phyloP scores from a whole-genome alignment of 2,113 vertebrate species.

The Dipodomys stephensi region DNA sequence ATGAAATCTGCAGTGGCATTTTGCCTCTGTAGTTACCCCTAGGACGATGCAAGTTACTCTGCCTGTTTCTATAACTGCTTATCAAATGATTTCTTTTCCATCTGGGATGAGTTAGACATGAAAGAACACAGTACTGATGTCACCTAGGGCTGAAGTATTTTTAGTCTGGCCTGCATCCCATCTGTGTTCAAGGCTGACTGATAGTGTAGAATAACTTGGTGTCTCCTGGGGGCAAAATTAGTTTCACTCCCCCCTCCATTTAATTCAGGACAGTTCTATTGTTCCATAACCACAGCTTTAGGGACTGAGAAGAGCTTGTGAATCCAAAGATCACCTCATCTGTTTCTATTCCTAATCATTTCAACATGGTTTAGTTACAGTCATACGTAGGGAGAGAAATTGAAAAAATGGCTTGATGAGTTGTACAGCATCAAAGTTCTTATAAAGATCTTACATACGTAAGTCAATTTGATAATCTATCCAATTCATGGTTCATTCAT shows the following conservation, averaged over 20 bases:
- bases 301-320: not conserved
- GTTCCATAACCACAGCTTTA: constrained; percentile 40
- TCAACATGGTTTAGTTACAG: not conserved
- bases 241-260: not conserved
- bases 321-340: constrained; percentile 47
- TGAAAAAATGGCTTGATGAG: not conserved
- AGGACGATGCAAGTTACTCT: constrained; percentile 29
- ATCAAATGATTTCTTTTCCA: constrained; percentile 58
- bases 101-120: constrained; percentile 56
- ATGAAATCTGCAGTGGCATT: constrained; percentile 1
- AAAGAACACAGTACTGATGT: constrained; percentile 58
- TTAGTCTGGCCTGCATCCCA: constrained; percentile 56
- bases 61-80: constrained; percentile 54
- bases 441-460: not conserved
- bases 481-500: constrained; percentile 10
- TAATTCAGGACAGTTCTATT: constrained; percentile 64
- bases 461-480: constrained; percentile 2
- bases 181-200: constrained; percentile 41
- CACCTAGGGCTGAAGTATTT: constrained; percentile 61
- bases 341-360: constrained; percentile 61
- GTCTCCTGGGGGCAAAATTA: constrained; percentile 51
- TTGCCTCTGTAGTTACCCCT: not conserved
- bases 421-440: constrained; percentile 26
- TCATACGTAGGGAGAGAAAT: not conserved
- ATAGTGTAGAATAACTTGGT: constrained; percentile 52